Evolutionary conservation across 2,797 vertebrate genomes (phyloP), one percentile per base, ranked within the genome.

Genomic region (Chrosomus eos): DNA sequence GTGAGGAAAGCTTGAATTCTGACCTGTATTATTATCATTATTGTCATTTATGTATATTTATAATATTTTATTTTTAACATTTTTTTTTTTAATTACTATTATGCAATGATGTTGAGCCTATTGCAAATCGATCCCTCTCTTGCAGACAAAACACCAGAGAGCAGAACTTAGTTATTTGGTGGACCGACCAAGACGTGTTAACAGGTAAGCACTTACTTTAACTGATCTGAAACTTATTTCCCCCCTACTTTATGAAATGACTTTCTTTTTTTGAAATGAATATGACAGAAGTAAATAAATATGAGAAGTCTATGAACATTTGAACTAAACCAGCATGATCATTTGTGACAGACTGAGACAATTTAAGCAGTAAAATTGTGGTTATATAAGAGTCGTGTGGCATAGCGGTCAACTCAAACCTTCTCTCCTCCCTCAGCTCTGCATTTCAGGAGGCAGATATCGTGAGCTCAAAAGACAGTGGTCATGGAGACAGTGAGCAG

Each of bases 401-500:
- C 8, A 68, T 75, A 55, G 10, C 26, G 38, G 28, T 40, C 11
- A 64, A 21, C 67, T 78, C 66, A 45, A 36, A 64, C 66, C 53
- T 43, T 60, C 23, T 82, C 51, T 48, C 78, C 36, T 60, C 73
- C n/a, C 91, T 93, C 94, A 99, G 98, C 91, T 99, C 98, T 90
- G 98, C 98, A 43, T 99, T 99, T 94, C 98, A 99, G 94, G 98
- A 99, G 93, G 97, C 98, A 72, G 98, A 99, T 93, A 96, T 99
- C 91, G 97, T 99, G 90, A 99, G 98, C 94, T 99, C 97, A 88
- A 99, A 99, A 95, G 98, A 99, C 96, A 99, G 98, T 86, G 98
- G 98, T 88, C 98, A 99, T 60, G 98, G 98, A 87, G 98, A 99
- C 95, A 99, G 98, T 84, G 98, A 99, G 88, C 98, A 99, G 93